phyloP scores from a whole-genome alignment of 1,140 invertebrate species.

The Brachionus paranguensis region DNA sequence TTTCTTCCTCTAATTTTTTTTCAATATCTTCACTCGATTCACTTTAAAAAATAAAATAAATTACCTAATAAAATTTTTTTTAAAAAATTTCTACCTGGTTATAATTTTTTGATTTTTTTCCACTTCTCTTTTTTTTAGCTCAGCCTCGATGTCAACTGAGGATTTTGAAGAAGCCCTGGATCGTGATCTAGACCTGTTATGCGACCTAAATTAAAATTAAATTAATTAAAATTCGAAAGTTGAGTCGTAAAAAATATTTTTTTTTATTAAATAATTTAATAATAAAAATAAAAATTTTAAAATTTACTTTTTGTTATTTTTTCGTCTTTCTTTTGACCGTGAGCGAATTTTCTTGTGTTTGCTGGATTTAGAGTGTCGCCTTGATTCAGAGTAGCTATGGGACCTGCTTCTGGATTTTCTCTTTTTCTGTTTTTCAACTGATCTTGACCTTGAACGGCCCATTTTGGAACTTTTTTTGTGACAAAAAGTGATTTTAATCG shows the following conservation, averaged over 20 bases:
- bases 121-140: constrained; percentile 10
- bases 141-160: not conserved
- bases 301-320: not conserved
- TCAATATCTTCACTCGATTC: not conserved
- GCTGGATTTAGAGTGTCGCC: not conserved
- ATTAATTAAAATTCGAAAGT: no score
- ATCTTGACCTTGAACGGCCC: not conserved
- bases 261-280: no score
- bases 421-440: not conserved
- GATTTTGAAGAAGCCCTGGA: not conserved
- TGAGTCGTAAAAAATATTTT: no score
- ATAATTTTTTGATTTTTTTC: not conserved
- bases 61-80: not conserved
- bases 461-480: not conserved
- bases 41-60: not conserved
- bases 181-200: not conserved
- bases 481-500: not conserved
- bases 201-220: not conserved
- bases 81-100: not conserved
- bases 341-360: not conserved
- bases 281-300: not conserved
- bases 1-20: not conserved
- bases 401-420: constrained; percentile 5
- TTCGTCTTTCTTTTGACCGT: constrained; percentile 3
- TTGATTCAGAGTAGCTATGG: not conserved